Evolutionary conservation across 2,797 vertebrate species (phyloP).

Genomic region (Chromis chromis): DNA sequence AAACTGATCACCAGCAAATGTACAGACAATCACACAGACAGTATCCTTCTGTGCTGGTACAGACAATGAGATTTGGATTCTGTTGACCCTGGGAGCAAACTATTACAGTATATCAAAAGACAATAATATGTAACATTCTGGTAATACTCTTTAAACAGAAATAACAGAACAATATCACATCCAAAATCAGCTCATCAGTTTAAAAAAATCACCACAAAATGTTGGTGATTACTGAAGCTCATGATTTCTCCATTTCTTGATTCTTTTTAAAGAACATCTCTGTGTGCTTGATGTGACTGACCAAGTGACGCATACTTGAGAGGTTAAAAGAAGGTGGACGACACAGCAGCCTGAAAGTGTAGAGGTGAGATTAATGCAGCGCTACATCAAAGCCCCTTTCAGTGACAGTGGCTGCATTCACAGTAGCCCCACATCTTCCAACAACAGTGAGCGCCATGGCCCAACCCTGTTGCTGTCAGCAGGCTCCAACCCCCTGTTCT

Average conservation of each 20-base stretch:
- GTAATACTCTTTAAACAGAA: too few relatives aligned
- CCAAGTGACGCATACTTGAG: background rate
- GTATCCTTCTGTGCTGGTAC: background rate
- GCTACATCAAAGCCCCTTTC: too few relatives aligned
- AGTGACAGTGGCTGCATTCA: too few relatives aligned
- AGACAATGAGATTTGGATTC: background rate
- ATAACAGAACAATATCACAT: background rate
- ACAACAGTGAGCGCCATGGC: too few relatives aligned
- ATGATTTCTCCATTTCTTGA: background rate
- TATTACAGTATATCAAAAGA: background rate
- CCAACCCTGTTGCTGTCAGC: too few relatives aligned
- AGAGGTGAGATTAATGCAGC: background rate
- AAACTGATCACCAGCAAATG: slow-evolving; percentile 6
- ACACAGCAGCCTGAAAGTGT: background rate
- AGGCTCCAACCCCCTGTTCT: background rate
- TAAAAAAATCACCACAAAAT: background rate
- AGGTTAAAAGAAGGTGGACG: background rate
- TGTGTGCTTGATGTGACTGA: background rate
- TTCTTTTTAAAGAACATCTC: background rate
- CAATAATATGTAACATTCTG: background rate
- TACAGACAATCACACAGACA: background rate
- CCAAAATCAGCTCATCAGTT: background rate
- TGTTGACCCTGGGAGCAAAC: background rate
- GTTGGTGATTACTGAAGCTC: background rate
- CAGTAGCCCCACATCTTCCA: too few relatives aligned